Evolutionary conservation across 2,888 invertebrate species (phyloP), one percentile per base, ranked within the genome.

Genomic region (Ophion slaviceki): DNA sequence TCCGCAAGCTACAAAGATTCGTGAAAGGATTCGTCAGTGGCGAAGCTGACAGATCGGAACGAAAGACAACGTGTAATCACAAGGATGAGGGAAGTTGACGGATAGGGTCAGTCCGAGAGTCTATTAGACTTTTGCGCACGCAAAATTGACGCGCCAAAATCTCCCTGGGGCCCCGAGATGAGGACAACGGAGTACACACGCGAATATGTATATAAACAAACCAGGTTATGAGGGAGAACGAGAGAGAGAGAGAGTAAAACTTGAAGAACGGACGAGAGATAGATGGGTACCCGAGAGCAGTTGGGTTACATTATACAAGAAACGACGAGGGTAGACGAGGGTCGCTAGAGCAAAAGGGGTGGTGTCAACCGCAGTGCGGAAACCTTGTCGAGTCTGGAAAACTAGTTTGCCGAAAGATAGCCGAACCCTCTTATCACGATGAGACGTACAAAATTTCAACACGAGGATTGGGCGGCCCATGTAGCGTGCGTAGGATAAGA

Each of bases 281-380:
- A 62, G 62, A 76, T 76, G 81, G 53, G 61, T 75, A 62, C 47
- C 40, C 2, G 53, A 81, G 76, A 81, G 24, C 74, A 24, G 75
- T 36, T 24, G 76, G 59, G 75, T 32, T 77, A 47, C 68, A 75
- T 81, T 81, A 76, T 81, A 70, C 47, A 76, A 81, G 81, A 76
- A 75, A 74, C 53, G 53, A 66, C 59, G 72, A 76, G 81, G 28
- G 67, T 81, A 62, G 81, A 81, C 68, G 81, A 81, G 75, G 81
- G 81, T 81, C 81, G 53, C 47, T 62, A 70, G 53, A 75, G 70
- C 68, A 68, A 75, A 70, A 70, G 62, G 75, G 64, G 80, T 47
- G 81, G 53, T 76, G 81, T 81, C 81, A 81, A 76, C 81, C 81
- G 81, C 81, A 81, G 68, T 81, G 81, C 81, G 81, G 81, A 81